Evolutionary conservation across 2,888 invertebrate genomes (phyloP).

Genomic region (Heliconius aoede): DNA sequence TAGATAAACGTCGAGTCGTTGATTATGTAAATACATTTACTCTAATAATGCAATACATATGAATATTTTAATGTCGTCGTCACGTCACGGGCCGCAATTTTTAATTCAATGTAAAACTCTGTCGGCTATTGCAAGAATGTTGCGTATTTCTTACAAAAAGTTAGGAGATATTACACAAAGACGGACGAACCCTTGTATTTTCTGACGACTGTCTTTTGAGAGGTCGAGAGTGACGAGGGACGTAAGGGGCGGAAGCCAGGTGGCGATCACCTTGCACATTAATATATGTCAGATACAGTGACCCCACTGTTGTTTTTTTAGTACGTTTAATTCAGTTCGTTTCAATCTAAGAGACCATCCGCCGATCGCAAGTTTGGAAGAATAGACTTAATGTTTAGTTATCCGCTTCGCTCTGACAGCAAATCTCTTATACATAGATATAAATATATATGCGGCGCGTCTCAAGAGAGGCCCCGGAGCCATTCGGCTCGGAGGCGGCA

Average conservation of each 20-base stretch:
- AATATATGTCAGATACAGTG: neutral
- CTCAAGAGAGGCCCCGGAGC: neutral
- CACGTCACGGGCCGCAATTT: neutral
- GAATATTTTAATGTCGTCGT: neutral
- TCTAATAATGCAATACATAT: neutral
- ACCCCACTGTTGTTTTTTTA: neutral
- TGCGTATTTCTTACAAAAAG: neutral
- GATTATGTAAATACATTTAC: neutral
- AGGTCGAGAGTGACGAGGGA: neutral
- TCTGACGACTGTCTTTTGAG: neutral
- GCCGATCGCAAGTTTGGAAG: neutral
- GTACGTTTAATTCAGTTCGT: neutral
- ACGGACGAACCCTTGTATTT: neutral
- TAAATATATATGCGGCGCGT: neutral
- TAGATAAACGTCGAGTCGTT: neutral
- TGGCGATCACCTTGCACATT: constrained; percentile 32
- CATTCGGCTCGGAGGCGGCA: constrained; percentile 34
- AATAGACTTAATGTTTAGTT: neutral
- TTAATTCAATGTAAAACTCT: neutral
- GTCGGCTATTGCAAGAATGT: neutral
- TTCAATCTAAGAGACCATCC: neutral
- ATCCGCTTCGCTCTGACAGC: neutral
- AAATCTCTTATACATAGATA: neutral
- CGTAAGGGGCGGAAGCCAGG: constrained; percentile 18
- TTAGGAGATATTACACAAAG: neutral